Evolutionary conservation across 2,888 invertebrate species (phyloP), one percentile per base, ranked within the genome.

Genomic region (Xylota sylvarum): DNA sequence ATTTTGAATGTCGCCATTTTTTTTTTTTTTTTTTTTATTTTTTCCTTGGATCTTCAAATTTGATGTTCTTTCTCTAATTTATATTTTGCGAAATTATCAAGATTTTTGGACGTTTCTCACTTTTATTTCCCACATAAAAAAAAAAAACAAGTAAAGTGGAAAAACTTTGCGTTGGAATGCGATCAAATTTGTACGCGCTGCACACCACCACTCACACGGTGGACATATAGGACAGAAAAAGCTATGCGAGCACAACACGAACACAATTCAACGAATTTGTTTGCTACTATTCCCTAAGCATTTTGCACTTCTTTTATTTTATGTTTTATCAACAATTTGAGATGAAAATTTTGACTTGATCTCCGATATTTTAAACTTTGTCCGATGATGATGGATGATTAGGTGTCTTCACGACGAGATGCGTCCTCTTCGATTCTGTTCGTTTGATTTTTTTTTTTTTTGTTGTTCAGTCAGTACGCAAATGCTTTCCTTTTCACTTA

Each of bases 1-100:
- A 96, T 95, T 93, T 95, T 94, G 92, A 96, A 95, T 89, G 94
- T 94, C 92, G 96, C 96, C 96, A 96, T 96, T 93, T 88, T 89
- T 88, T 52, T 88, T 88, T 55, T 27, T 23, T 56, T 32, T 46
- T 17, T 70, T 60, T 23, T 46, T 17, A 67, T 60, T 23, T 17
- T 52, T 60, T 6, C 23, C 3, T 23, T 23, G 3, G 23, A 23
- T 23, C 23, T 23, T 23, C 3, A 23, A 46, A 62, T 23, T 52
- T 48, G 14, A 12, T 35, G 12, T 46, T 23, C 46, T 40, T 60
- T 23, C 3, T 23, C 27, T 10, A 78, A 78, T 35, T 48, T n/a
- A 14, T 27, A 30, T 64, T 55, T 30, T 43, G 55, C 52, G n/a
- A 72, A 56, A 37, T 67, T 32, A 27, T 60, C 35, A 7, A 62